A percentile compares a stretch with the other conserved stretches of the same genome.
Evolutionary conservation across 2,888 invertebrate species (phyloP).

Genomic region (Zaprionus lineosus): DNA sequence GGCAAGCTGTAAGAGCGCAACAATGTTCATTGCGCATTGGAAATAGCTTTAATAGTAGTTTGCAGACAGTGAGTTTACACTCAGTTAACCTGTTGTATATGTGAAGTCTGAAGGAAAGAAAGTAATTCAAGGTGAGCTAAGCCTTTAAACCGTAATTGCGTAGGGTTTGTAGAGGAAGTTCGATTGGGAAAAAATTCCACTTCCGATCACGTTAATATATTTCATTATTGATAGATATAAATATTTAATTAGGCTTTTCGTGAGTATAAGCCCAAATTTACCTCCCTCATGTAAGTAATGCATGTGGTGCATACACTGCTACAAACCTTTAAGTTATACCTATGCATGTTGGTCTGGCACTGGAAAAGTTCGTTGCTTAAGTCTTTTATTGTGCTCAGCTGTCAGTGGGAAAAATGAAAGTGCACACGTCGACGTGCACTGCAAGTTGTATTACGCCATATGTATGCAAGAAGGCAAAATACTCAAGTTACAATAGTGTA

Average conservation of each 20-base stretch:
- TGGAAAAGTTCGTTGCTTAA: slow-evolving; percentile 48
- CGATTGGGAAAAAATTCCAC: not conserved
- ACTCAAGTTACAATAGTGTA: slow-evolving; percentile 51
- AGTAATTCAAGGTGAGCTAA: slow-evolving; percentile 65
- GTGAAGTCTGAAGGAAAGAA: slow-evolving; percentile 36
- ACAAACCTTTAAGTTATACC: slow-evolving; percentile 12
- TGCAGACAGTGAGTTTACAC: no score
- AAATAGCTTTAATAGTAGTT: slow-evolving; percentile 35
- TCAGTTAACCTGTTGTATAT: slow-evolving; percentile 6
- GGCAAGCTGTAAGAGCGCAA: slow-evolving; percentile 23
- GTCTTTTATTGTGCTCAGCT: slow-evolving; percentile 41
- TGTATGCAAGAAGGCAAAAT: slow-evolving; percentile 11
- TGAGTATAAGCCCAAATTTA: slow-evolving; percentile 14
- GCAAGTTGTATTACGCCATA: slow-evolving; percentile 49
- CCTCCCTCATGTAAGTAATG: slow-evolving; percentile 2
- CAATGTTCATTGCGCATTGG: slow-evolving; percentile 49
- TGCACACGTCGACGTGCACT: slow-evolving; percentile 38
- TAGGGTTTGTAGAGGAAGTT: slow-evolving; percentile 10
- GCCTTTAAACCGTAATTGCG: slow-evolving; percentile 26
- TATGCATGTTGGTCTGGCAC: slow-evolving; percentile 25
- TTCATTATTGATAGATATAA: not conserved
- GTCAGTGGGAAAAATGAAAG: slow-evolving; percentile 61
- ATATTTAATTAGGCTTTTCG: slow-evolving; percentile 18
- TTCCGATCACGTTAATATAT: not conserved
- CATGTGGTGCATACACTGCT: slow-evolving; percentile 13